These are phyloP conservation scores for Oryzias woworae DNA, from an alignment of 2,113 vertebrate species.

Conservation along the genomic window DNA sequence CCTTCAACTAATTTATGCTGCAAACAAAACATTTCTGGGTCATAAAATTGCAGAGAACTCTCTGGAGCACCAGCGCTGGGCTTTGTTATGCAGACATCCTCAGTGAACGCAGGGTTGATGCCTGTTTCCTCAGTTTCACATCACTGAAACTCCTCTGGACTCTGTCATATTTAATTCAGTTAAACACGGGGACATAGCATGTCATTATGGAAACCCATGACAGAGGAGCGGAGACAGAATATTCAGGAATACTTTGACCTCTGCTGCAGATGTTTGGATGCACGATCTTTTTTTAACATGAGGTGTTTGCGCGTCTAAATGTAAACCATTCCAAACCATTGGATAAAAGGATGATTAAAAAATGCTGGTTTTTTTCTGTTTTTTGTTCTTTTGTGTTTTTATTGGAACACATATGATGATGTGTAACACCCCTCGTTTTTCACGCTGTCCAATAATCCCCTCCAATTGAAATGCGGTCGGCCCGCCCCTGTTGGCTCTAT, in stretches of 20 bases:
- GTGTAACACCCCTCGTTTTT: conserved; percentile 23
- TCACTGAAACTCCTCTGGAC: conserved; percentile 59
- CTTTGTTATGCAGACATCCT: conserved; percentile 40
- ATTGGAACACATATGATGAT: conserved; percentile 6
- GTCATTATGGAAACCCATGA: conserved; percentile 27
- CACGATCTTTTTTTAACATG: background rate
- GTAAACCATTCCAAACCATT: background rate
- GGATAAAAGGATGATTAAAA: background rate
- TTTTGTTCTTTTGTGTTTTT: background rate
- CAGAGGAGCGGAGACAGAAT: background rate
- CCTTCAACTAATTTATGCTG: conserved; percentile 53
- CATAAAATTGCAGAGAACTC: conserved; percentile 53
- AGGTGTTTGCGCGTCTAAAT: too few relatives aligned
- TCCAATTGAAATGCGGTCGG: conserved; percentile 45
- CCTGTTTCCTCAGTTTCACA: conserved; percentile 33
- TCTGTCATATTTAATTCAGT: conserved; percentile 54
- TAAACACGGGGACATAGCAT: conserved; percentile 29
- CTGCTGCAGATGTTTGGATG: background rate
- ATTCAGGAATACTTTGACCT: background rate
- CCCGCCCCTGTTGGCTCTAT: conserved; percentile 66
- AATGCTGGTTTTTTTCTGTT: background rate
- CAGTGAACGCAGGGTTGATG: conserved; percentile 19
- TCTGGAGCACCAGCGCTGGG: conserved; percentile 46
- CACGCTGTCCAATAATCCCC: conserved; percentile 51
- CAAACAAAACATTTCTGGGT: conserved; percentile 69